phyloP scores from a whole-genome alignment of 2,113 vertebrate species.

The Jaculus jaculus region DNA sequence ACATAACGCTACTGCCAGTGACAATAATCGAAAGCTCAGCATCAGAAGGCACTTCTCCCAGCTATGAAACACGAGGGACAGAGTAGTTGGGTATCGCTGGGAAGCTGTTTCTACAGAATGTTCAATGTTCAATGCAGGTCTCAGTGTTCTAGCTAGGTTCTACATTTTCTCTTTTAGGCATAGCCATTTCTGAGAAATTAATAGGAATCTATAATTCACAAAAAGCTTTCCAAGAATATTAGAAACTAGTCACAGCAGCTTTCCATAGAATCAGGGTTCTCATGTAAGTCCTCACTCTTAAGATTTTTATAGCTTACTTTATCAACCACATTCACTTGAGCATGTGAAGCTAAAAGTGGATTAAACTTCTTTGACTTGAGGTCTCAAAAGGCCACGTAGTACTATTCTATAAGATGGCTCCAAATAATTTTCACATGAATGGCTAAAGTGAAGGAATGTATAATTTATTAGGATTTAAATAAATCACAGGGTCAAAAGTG shows the following conservation, averaged over 20 bases:
- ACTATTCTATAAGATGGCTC: constrained; percentile 82
- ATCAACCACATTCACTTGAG: constrained; percentile 55
- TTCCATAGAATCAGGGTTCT: background rate
- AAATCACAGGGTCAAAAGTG: constrained; percentile 83
- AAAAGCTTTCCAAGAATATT: constrained; percentile 36
- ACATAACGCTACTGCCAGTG: background rate
- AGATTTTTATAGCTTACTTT: constrained; percentile 13
- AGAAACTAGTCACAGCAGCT: constrained; percentile 10
- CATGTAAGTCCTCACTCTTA: background rate
- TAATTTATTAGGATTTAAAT: constrained; percentile 91
- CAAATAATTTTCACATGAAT: constrained; percentile 91
- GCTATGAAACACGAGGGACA: background rate
- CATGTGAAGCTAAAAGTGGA: constrained; percentile 62
- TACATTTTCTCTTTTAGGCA: background rate
- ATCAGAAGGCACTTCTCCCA: background rate
- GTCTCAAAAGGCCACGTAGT: constrained; percentile 77
- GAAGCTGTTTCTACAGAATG: background rate
- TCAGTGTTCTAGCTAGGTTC: background rate
- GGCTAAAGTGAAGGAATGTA: constrained; percentile 89
- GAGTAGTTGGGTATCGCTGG: background rate
- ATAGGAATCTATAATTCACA: background rate
- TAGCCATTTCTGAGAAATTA: background rate
- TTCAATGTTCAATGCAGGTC: background rate
- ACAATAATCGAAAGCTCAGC: background rate
- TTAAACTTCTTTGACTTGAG: constrained; percentile 76